Base-by-base conservation (phyloP, 1,140 invertebrate genomes). In the Drosophila tristis region DNA sequence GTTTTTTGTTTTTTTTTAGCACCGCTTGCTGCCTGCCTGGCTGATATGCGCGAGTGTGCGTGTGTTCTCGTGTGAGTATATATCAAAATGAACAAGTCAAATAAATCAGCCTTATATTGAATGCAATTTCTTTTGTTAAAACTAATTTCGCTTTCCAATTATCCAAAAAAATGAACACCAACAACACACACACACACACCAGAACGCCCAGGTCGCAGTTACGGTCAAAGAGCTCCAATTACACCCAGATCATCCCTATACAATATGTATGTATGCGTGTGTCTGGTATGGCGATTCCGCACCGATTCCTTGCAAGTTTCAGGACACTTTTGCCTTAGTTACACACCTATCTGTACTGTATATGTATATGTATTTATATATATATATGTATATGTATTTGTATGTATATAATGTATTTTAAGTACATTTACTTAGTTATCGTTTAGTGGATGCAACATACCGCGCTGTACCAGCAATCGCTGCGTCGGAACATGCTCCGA, bases 81-180 rank as follows among this genome's bases (percentile, higher is more conserved):
- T 79, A 85, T 76, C 71, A 79, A 85, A 85, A 85, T 75, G 81
- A 85, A 87, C 82, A 71, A 80, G 82, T 86, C 82, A 86, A 86
- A 86, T 86, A 86, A 86, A 86, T 86, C 82, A 86, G 82, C 82
- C 82, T 86, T 86, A 86, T 86, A 75, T 86, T 82, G 74, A 86
- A 86, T 86, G 74, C 82, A 87, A 81, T 78, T 78, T 86, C 9
- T 71, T 50, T 71, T 62, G 35, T 84, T 61, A 74, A 59, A 85
- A 86, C 82, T 86, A 86, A 86, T 87, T 78, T 81, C 47, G 64
- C 48, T 67, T 66, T 84, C 65, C 80, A 85, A 85, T 80, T 80
- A 25, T 68, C 50, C 70, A 76, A 82, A 81, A 75, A 74, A 47
- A 63, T 61, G 29, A 78, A 64, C 66, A 57, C 73, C 58, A 61